Evolutionary conservation across 1,140 invertebrate species (phyloP), one percentile per base, ranked within the genome.

Genomic region (Tetramorium alpestre): DNA sequence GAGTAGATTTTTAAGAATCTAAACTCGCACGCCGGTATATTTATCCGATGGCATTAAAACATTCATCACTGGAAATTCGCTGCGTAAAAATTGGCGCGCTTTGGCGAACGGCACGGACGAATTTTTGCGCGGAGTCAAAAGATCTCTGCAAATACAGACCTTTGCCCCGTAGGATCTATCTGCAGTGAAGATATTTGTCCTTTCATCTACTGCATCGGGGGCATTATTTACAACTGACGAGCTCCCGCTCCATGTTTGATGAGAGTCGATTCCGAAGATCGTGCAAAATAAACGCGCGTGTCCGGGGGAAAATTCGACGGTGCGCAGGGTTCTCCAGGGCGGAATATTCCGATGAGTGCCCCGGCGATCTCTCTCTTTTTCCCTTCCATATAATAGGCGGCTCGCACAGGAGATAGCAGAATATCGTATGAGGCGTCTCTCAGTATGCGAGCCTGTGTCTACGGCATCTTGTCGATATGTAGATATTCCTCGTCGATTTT

Each of bases 401-500:
- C 86, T 92, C 49, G 81, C 81, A 65, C 87, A 87, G 85, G 47
- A 85, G 47, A 89, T 87, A 90, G 84, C 64, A 88, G 92, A 94
- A 94, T 93, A 93, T 93, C 92, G 88, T 88, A 93, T 89, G 88
- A 92, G 92, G 90, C 88, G 90, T 90, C 92, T 90, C 92, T 94
- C 91, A 81, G 90, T 93, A 94, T 94, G 93, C 93, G 91, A 94
- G 92, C 91, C 90, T 92, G 89, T 90, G 91, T 93, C 91, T 94
- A 92, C 89, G 78, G 89, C 88, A 60, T 60, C 82, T 90, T 90
- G 86, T 90, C 93, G 92, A 94, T 93, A 93, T 92, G 91, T 90
- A 92, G 92, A 93, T 92, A 89, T 88, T 92, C 72, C 60, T 67
- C 67, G 73, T 84, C 88, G 78, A 76, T 78, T 82, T 80, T 76